Evolutionary conservation across 2,797 vertebrate species (phyloP).

Genomic region (Molossus alvarezi): DNA sequence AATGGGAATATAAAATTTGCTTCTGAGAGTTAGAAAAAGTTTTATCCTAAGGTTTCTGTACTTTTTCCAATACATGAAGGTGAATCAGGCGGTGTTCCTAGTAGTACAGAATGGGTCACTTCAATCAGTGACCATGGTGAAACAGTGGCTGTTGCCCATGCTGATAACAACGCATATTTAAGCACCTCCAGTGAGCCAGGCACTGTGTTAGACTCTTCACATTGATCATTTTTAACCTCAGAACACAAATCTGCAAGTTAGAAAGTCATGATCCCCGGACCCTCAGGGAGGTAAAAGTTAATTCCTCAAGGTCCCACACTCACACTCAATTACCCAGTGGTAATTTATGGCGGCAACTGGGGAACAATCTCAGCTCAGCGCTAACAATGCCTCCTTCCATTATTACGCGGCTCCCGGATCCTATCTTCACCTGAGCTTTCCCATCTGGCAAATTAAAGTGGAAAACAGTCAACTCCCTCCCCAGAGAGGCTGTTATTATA

Average conservation of each 20-base stretch:
- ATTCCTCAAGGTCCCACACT: neutral
- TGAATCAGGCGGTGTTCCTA: neutral
- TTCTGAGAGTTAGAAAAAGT: slow-evolving; percentile 4
- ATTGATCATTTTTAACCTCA: neutral
- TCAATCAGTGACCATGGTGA: neutral
- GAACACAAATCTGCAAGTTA: neutral
- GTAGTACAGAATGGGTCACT: neutral
- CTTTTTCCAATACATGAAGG: neutral
- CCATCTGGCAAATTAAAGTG: slow-evolving; percentile 77
- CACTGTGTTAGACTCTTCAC: neutral
- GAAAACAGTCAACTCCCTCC: slow-evolving; percentile 66
- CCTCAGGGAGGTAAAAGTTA: neutral
- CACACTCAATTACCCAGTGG: neutral
- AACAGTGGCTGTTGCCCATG: neutral
- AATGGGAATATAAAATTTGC: neutral
- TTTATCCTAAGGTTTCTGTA: neutral
- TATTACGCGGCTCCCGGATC: neutral
- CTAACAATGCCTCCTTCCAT: neutral
- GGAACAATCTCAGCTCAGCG: neutral
- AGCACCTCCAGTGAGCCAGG: neutral
- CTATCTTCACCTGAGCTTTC: slow-evolving; percentile 78
- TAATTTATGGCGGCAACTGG: neutral
- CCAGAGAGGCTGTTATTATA: slow-evolving; percentile 69
- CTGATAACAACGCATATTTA: neutral
- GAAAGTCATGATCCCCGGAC: neutral